phyloP scores from a whole-genome alignment of 2,113 vertebrate species.

The Oostethus manadensis region DNA sequence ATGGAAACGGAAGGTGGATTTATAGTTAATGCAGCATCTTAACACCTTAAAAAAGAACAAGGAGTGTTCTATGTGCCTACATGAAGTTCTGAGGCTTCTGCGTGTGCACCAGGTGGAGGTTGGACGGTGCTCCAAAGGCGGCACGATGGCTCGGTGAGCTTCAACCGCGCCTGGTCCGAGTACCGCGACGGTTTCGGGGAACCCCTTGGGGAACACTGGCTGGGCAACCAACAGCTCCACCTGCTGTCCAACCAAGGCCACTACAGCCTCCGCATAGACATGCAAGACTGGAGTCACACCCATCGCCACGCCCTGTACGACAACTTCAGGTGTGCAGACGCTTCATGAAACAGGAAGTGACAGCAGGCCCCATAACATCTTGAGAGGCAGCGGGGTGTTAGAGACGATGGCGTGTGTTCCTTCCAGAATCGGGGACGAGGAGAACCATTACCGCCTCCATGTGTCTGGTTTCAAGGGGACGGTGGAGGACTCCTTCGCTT shows the following conservation, averaged over 20 bases:
- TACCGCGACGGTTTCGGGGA: constrained; percentile 79
- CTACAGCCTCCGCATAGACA: constrained; percentile 74
- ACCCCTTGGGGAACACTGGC: constrained; percentile 74
- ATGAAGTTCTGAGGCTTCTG: neutral
- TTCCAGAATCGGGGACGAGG: constrained; percentile 73
- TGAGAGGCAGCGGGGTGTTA: neutral
- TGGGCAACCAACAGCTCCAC: constrained; percentile 80
- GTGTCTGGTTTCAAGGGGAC: constrained; percentile 79
- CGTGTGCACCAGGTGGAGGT: constrained; percentile 70
- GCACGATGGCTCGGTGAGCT: constrained; percentile 73
- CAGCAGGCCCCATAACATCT: too few relatives aligned
- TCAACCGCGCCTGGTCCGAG: constrained; percentile 77
- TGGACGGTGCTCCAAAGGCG: constrained; percentile 82
- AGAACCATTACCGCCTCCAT: constrained; percentile 73
- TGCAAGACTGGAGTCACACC: constrained; percentile 79
- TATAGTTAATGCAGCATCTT: too few relatives aligned
- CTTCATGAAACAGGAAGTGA: neutral
- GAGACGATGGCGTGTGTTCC: neutral
- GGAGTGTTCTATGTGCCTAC: neutral
- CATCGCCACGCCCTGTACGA: constrained; percentile 77
- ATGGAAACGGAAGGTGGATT: constrained; percentile 79
- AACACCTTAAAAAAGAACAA: too few relatives aligned
- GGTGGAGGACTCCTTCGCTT: constrained; percentile 77
- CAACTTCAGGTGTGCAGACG: constrained; percentile 73
- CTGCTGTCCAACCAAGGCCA: constrained; percentile 72